Base-by-base conservation (phyloP, 1,140 invertebrate genomes). In the Eueides isabella region DNA sequence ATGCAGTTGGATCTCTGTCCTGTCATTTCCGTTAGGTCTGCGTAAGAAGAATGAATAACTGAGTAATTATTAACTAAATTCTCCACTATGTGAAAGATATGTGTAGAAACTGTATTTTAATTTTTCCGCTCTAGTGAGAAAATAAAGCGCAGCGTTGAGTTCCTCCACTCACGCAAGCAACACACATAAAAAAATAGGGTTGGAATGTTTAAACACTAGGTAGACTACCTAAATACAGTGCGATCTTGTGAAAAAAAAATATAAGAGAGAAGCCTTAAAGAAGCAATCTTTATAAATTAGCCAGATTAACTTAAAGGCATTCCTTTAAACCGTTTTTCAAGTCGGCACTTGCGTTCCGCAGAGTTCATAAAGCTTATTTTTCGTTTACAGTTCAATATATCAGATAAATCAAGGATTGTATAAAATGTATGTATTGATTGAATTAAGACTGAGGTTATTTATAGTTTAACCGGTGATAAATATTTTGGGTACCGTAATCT, bases 401-500 rank as follows among this genome's bases (percentile, higher is more conserved):
- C 84, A 84, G 72, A 85, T 85, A 84, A 84, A 86, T 89, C 85
- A 84, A 76, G 73, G 28, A 71, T 38, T 12, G 35, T 38, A 38
- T 38, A 38, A 16, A 5, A 38, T 55, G 23, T 55, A 71, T 69
- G 68, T 69, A 78, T 68, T 83, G 79, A 81, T 68, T 81, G 81
- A 82, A 80, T 82, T 82, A 80, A 84, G 81, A 80, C 78, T 78
- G 74, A 75, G 67, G 71, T 83, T 89, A 86, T 84, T 88, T 86
- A 86, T 85, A 80, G 77, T 64, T 61, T 63, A 65, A 70, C 63
- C 78, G 74, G 78, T 75, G 74, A 87, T 89, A 89, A 89, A 89
- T 85, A 86, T 67, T 78, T 44, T 41, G 72, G 69, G 81, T 86
- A 86, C 85, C 87, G 87, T 83, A 84, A 86, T 86, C 80, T 82